A percentile compares a stretch with the other conserved stretches of the same genome.
These are phyloP conservation scores for Hippocampus kuda DNA, from an alignment of 2,797 vertebrate species.

Conservation along the genomic window DNA sequence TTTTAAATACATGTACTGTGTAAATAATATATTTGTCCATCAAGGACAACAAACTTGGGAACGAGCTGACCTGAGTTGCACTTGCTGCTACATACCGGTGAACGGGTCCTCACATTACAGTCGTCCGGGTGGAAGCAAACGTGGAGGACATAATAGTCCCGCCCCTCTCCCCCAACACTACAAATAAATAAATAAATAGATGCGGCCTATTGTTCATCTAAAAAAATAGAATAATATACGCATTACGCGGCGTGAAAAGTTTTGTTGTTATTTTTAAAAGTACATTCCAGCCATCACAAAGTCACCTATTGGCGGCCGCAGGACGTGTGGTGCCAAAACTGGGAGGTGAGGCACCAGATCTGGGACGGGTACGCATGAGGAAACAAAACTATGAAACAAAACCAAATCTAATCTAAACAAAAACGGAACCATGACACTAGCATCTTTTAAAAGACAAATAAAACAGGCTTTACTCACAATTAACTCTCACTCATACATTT, in stretches of 20 bases:
- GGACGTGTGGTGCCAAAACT: too few species aligned
- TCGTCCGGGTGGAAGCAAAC: slow-evolving; percentile 45
- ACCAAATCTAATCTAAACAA: too few species aligned
- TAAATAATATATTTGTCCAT: background rate
- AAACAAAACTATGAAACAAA: too few species aligned
- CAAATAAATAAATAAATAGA: background rate
- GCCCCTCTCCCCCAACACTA: background rate
- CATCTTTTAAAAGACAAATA: slow-evolving; percentile 41
- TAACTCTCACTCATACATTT: too few species aligned
- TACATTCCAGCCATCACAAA: too few species aligned
- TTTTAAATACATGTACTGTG: background rate
- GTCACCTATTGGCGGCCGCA: too few species aligned
- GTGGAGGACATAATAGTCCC: background rate
- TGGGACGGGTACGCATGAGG: too few species aligned
- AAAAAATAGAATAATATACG: too few species aligned
- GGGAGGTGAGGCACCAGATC: too few species aligned
- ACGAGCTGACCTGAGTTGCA: background rate
- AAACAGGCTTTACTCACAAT: slow-evolving; percentile 3
- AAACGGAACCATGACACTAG: slow-evolving; percentile 12
- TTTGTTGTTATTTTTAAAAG: too few species aligned
- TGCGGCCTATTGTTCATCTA: too few species aligned
- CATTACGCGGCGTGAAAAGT: too few species aligned
- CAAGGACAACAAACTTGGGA: background rate
- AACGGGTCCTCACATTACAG: slow-evolving; percentile 23
- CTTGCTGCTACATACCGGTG: background rate